A percentile compares a stretch with the other conserved stretches of the same genome.
Evolutionary conservation across 2,113 vertebrate species (phyloP).

Genomic region (Alligator sinensis): DNA sequence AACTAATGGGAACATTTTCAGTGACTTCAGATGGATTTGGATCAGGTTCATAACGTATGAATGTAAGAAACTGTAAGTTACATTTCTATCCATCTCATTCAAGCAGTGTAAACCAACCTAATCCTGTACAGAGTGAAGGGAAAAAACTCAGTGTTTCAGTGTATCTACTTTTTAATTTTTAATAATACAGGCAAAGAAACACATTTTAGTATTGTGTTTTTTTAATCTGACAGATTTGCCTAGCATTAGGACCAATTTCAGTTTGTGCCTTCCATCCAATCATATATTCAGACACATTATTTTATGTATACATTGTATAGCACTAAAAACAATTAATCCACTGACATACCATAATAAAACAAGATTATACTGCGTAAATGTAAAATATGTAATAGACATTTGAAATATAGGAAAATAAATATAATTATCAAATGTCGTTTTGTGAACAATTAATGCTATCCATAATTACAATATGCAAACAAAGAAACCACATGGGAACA

Average conservation of each 20-base stretch:
- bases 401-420: conserved; percentile 62
- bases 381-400: conserved; percentile 35
- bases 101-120: neutral
- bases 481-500: conserved; percentile 50
- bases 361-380: neutral
- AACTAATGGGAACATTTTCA: conserved; percentile 37
- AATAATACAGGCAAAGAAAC: neutral
- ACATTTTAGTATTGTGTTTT: neutral
- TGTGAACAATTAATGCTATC: conserved; percentile 54
- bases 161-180: neutral
- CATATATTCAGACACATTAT: neutral
- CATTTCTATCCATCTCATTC: neutral
- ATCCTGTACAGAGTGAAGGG: neutral
- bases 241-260: neutral
- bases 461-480: conserved; percentile 60
- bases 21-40: neutral
- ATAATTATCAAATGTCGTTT: conserved; percentile 52
- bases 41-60: conserved; percentile 23
- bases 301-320: neutral
- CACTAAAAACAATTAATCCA: neutral
- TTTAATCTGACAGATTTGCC: neutral
- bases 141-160: neutral
- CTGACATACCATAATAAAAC: neutral
- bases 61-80: neutral
- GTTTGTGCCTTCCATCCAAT: neutral